Evolutionary conservation across 1,140 invertebrate genomes (phyloP), one percentile per base, ranked within the genome.

Genomic region (Heliconius nattereri): DNA sequence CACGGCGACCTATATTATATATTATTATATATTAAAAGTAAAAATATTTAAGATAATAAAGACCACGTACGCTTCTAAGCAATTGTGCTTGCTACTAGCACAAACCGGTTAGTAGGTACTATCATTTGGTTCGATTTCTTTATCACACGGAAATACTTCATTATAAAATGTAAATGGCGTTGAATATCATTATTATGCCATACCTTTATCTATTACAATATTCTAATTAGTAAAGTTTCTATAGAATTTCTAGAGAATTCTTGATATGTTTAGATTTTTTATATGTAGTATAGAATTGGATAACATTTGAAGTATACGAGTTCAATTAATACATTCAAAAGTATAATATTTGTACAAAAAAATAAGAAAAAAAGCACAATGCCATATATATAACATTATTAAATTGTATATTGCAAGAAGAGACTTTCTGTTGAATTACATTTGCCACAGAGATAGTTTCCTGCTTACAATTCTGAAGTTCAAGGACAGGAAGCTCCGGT

Each of bases 81-180:
- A 29, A 66, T 66, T 26, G 60, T 66, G 11, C 19, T 66, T 16
- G 23, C 3, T 29, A 66, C 60, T 26, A 13, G 26, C 60, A 29
- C 23, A 29, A 66, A 29, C 60, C 60, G 60, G 60, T 66, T 66
- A 52, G 7, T 45, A 11, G 3, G 7, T 16, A 66, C 60, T 66
- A 66, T 66, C 11, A 3, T 66, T 66, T 66, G 26, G 23, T 29
- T 66, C 26, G 60, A 29, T 66, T 66, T 66, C 60, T 29, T 66
- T 66, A 66, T 66, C 60, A 66, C 13, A 66, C 29, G 13, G 60
- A 66, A 66, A 66, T 66, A 66, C 60, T 66, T 66, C 60, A 29
- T 66, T 2, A 66, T 26, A 7, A 66, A 66, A 66, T 26, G 11
- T 66, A 66, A 66, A 26, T 66, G 23, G 23, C 7, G 13, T 66